These are phyloP conservation scores for Lissonota sp. DNA, from an alignment of 2,888 invertebrate genomes.

Conservation along the genomic window DNA sequence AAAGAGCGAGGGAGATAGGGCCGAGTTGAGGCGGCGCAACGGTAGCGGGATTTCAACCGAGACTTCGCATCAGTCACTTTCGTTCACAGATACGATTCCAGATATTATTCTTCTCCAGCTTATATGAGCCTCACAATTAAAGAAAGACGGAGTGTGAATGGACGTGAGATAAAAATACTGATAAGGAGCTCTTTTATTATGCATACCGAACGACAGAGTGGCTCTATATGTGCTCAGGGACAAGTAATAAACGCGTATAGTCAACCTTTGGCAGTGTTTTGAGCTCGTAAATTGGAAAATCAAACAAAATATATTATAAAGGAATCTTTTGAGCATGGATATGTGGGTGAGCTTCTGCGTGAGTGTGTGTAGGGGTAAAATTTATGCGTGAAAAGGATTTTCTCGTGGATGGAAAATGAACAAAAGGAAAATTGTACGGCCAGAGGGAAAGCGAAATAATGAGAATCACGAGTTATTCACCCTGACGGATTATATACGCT, in stretches of 20 bases:
- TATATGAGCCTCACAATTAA: constrained; percentile 40
- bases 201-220: constrained; percentile 20
- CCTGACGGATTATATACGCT: constrained; percentile 16
- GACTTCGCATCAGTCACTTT: constrained; percentile 24
- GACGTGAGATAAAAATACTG: constrained; percentile 49
- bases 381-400: background rate
- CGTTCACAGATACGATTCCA: constrained; percentile 48
- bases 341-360: too few species aligned
- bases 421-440: background rate
- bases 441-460: constrained; percentile 1
- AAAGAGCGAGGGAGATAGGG: constrained; percentile 19
- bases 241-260: constrained; percentile 7
- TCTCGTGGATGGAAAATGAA: constrained; percentile 30
- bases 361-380: background rate
- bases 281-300: constrained; percentile 34
- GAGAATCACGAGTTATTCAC: background rate
- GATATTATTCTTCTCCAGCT: constrained; percentile 52
- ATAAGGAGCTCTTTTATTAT: constrained; percentile 43
- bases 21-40: background rate
- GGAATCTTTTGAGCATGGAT: too few species aligned
- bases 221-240: constrained; percentile 1
- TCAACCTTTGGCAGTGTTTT: background rate
- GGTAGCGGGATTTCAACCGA: constrained; percentile 34
- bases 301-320: constrained; percentile 3
- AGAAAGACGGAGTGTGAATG: constrained; percentile 51